A percentile compares a stretch with the other conserved stretches of the same genome.
Evolutionary conservation across 2,797 vertebrate species (phyloP).

Genomic region (Clarias laeviceps): DNA sequence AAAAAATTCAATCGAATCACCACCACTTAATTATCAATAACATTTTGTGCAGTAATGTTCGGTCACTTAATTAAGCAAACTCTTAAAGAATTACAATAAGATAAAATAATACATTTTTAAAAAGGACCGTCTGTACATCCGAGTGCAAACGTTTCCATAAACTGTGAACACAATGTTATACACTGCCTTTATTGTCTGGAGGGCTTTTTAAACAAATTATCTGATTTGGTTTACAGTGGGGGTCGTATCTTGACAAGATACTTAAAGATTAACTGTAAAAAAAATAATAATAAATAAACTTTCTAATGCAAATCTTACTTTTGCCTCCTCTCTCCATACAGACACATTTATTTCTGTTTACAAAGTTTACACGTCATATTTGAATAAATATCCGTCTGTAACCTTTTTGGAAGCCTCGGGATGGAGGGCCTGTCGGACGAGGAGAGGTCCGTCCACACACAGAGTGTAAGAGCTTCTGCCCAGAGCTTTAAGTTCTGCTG

Average conservation of each 20-base stretch:
- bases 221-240: neutral
- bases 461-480: slow-evolving; percentile 86
- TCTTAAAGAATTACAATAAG: neutral
- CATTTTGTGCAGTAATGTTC: no score
- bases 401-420: slow-evolving; percentile 97
- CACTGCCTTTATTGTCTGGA: neutral
- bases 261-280: neutral
- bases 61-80: neutral
- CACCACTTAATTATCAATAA: neutral
- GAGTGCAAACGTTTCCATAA: neutral
- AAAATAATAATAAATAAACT: no score
- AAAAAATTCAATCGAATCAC: neutral
- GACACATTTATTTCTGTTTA: neutral
- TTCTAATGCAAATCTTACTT: neutral
- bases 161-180: neutral
- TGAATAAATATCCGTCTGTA: slow-evolving; percentile 13
- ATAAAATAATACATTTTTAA: neutral
- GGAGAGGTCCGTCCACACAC: slow-evolving; percentile 86
- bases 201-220: neutral
- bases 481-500: slow-evolving; percentile 85
- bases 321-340: neutral
- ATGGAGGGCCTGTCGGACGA: slow-evolving; percentile 91
- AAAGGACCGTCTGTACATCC: neutral
- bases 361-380: neutral
- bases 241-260: no score